Evolutionary conservation across 2,888 invertebrate species (phyloP).

Genomic region (Congeria kusceri): DNA sequence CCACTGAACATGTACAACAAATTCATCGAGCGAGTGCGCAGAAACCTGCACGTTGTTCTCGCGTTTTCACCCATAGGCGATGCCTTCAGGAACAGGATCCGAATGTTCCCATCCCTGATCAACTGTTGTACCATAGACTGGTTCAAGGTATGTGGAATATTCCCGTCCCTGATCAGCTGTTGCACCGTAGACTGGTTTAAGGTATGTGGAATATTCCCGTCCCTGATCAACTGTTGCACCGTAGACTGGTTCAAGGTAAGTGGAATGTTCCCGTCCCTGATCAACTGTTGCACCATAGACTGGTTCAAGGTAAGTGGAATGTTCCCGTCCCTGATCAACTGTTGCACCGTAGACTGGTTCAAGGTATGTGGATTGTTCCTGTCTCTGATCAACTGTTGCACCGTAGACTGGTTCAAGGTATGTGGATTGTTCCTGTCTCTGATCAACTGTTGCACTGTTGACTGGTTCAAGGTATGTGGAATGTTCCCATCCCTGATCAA

Average conservation of each 20-base stretch:
- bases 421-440: no score
- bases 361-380: no score
- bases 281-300: constrained; percentile 85
- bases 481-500: no score
- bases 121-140: constrained; percentile 85
- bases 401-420: no score
- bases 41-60: constrained; percentile 84
- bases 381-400: no score
- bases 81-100: constrained; percentile 83
- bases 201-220: constrained; percentile 85
- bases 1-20: constrained; percentile 85
- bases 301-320: constrained; percentile 85
- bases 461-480: no score
- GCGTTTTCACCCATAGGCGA: constrained; percentile 85
- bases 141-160: constrained; percentile 85
- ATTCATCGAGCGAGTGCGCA: constrained; percentile 83
- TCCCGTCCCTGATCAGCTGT: constrained; percentile 85
- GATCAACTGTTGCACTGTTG: no score
- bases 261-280: constrained; percentile 85
- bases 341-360: no score
- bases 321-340: no score
- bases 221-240: constrained; percentile 85
- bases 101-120: constrained; percentile 85
- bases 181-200: constrained; percentile 85
- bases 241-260: constrained; percentile 86